phyloP scores from a whole-genome alignment of 2,113 vertebrate genomes.

The Paratilapia polleni region DNA sequence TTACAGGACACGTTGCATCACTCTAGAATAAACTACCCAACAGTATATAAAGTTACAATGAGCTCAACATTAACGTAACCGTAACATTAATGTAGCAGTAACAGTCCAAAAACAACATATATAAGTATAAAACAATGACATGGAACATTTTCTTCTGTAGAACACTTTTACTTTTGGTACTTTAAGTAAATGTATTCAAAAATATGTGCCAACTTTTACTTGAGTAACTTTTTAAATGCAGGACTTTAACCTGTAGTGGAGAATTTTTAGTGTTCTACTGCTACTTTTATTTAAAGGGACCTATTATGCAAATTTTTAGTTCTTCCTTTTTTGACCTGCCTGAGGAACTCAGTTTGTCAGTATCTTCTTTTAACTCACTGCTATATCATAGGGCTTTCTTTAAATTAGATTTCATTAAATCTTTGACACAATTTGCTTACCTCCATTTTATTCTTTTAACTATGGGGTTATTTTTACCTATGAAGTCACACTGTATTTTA shows the following conservation, averaged over 20 bases:
- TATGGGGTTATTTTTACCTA: too few relatives aligned
- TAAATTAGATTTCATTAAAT: too few relatives aligned
- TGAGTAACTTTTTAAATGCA: not conserved
- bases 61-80: too few relatives aligned
- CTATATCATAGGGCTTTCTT: not conserved
- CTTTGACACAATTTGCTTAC: too few relatives aligned
- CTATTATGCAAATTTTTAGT: not conserved
- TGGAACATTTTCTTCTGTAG: not conserved
- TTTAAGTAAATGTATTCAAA: not conserved
- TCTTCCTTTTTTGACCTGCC: too few relatives aligned
- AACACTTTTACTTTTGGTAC: not conserved
- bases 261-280: not conserved
- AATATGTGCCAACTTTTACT: not conserved
- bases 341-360: not conserved
- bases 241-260: not conserved
- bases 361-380: accelerated
- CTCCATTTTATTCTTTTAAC: too few relatives aligned
- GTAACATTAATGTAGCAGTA: not conserved
- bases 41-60: too few relatives aligned
- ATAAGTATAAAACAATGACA: not conserved
- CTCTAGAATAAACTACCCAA: too few relatives aligned
- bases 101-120: not conserved
- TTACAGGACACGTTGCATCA: too few relatives aligned
- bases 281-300: not conserved
- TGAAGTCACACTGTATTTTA: too few relatives aligned